A percentile compares a stretch with the other conserved stretches of the same genome.
phyloP scores from a whole-genome alignment of 2,888 invertebrate species.

The Troides helena region DNA sequence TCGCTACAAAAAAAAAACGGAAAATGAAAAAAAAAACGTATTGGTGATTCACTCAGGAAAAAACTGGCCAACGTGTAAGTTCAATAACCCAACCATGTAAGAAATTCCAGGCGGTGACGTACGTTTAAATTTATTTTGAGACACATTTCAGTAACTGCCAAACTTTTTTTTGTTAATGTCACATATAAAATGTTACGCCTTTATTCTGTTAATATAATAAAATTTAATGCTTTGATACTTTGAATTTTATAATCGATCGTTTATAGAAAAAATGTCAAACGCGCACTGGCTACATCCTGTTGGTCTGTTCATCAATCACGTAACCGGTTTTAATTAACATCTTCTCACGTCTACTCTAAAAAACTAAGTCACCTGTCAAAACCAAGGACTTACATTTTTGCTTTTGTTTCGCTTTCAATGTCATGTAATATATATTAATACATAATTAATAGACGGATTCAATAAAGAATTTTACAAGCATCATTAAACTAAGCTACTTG shows the following conservation, averaged over 20 bases:
- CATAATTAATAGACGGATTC: conserved; percentile 14
- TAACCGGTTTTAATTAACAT: conserved; percentile 29
- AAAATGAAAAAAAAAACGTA: conserved; percentile 5
- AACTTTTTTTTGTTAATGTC: conserved; percentile 13
- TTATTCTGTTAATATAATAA: neutral
- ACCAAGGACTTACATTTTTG: conserved; percentile 21
- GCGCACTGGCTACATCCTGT: conserved; percentile 26
- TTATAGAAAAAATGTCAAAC: conserved; percentile 16
- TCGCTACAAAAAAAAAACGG: conserved; percentile 15
- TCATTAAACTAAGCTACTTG: conserved; percentile 6
- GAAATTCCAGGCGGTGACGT: conserved; percentile 8
- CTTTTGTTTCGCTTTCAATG: conserved; percentile 21
- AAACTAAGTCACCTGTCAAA: conserved; percentile 28
- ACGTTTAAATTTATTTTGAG: conserved; percentile 15
- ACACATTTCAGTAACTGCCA: conserved; percentile 9
- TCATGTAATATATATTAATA: conserved; percentile 20
- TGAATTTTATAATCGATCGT: conserved; percentile 10
- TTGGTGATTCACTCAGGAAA: conserved; percentile 13
- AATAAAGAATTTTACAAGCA: conserved; percentile 1
- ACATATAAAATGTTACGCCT: neutral
- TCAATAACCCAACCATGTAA: conserved; percentile 17
- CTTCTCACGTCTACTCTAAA: conserved; percentile 19
- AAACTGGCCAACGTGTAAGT: conserved; percentile 15
- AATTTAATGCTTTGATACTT: neutral
- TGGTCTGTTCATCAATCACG: conserved; percentile 22